These are phyloP conservation scores for Oriolus oriolus DNA, from an alignment of 2,113 vertebrate genomes.

Conservation along the genomic window DNA sequence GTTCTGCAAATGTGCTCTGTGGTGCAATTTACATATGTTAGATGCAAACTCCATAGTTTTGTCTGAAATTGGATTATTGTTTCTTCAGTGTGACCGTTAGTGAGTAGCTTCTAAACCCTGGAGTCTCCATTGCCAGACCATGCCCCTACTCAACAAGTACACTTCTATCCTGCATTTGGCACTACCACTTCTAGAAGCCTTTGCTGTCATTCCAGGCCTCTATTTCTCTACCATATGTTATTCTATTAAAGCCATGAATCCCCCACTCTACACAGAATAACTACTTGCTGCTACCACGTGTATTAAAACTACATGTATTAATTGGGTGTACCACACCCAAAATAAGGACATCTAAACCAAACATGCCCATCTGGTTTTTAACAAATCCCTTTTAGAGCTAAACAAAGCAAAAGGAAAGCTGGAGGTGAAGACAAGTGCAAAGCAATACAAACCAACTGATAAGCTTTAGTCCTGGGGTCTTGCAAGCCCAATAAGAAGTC, in stretches of 20 bases:
- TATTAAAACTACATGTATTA: neutral
- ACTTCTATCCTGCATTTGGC: neutral
- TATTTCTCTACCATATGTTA: accelerated
- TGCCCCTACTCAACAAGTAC: neutral
- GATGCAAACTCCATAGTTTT: neutral
- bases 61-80: neutral
- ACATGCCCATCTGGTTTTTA: no score
- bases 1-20: neutral
- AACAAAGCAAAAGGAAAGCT: neutral
- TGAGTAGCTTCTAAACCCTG: neutral
- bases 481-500: neutral
- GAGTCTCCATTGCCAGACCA: neutral
- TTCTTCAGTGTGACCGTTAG: neutral
- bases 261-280: neutral
- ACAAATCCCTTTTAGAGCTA: neutral
- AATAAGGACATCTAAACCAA: neutral
- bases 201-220: neutral
- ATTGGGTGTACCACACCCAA: neutral
- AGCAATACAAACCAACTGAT: neutral
- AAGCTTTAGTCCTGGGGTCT: neutral
- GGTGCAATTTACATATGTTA: neutral
- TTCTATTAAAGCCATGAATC: neutral
- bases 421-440: neutral
- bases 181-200: neutral
- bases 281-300: neutral